phyloP scores from a whole-genome alignment of 2,797 vertebrate species.

The Huso huso region DNA sequence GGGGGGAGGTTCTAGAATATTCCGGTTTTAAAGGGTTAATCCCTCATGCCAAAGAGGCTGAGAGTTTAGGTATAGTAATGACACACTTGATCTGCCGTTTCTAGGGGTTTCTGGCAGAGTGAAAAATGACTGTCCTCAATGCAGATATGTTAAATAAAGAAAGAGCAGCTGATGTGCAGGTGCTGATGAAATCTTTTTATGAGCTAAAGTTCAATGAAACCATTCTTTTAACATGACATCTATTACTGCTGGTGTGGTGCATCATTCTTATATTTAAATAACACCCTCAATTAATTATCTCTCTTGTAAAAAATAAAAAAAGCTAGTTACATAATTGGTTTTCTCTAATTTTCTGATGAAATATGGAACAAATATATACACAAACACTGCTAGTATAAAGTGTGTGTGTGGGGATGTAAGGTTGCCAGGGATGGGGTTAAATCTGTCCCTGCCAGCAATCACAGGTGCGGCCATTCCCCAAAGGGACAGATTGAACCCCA shows the following conservation, averaged over 20 bases:
- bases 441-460: too few relatives aligned
- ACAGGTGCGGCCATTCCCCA: too few relatives aligned
- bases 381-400: too few relatives aligned
- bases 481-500: too few relatives aligned
- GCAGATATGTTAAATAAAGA: conserved; percentile 33
- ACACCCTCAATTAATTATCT: not conserved
- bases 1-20: conserved; percentile 29
- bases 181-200: conserved; percentile 22
- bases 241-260: conserved; percentile 11
- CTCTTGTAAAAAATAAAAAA: too few relatives aligned
- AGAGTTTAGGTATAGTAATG: conserved; percentile 48
- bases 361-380: too few relatives aligned
- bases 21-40: conserved; percentile 55
- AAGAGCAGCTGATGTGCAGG: conserved; percentile 20
- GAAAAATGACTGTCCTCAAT: conserved; percentile 33
- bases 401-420: too few relatives aligned
- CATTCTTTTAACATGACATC: conserved; percentile 19
- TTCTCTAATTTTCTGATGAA: too few relatives aligned
- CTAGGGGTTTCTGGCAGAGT: conserved; percentile 39
- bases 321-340: too few relatives aligned
- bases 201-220: conserved; percentile 24
- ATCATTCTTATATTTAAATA: conserved; percentile 16
- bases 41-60: conserved; percentile 48
- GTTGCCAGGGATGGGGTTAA: too few relatives aligned
- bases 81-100: conserved; percentile 17